phyloP scores from a whole-genome alignment of 2,888 invertebrate species.

The Eupithecia inturbata region DNA sequence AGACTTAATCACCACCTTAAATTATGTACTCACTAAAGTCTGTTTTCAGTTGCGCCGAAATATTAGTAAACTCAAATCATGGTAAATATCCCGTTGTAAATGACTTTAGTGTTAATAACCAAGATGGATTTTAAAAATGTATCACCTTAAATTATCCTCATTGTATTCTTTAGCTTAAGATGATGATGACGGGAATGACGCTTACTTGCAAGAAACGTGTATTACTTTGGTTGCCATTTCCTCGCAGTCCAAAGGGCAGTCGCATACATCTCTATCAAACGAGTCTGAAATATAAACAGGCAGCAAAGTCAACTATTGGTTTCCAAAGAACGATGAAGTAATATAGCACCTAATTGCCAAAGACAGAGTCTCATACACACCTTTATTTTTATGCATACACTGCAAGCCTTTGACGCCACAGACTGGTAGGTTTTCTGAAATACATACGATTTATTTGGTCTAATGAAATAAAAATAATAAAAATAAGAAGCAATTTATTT shows the following conservation, averaged over 20 bases:
- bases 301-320: neutral
- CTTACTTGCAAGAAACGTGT: conserved; percentile 77
- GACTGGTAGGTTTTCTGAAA: conserved; percentile 71
- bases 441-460: neutral
- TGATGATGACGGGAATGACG: conserved; percentile 24
- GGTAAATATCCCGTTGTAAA: too few relatives aligned
- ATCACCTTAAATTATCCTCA: too few relatives aligned
- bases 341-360: neutral
- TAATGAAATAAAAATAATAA: too few relatives aligned
- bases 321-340: neutral
- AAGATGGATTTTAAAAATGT: too few relatives aligned
- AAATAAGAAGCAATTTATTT: too few relatives aligned
- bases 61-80: too few relatives aligned
- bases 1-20: too few relatives aligned
- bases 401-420: conserved; percentile 83
- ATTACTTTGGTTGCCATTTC: conserved; percentile 84
- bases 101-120: too few relatives aligned
- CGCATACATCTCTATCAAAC: conserved; percentile 61
- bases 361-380: conserved; percentile 46
- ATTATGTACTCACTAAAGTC: too few relatives aligned
- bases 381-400: conserved; percentile 80
- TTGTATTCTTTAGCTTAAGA: too few relatives aligned
- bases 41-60: too few relatives aligned
- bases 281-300: conserved; percentile 26
- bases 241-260: conserved; percentile 85